Base-by-base conservation (phyloP, 2,113 vertebrate species). In the Phyllopteryx taeniolatus region DNA sequence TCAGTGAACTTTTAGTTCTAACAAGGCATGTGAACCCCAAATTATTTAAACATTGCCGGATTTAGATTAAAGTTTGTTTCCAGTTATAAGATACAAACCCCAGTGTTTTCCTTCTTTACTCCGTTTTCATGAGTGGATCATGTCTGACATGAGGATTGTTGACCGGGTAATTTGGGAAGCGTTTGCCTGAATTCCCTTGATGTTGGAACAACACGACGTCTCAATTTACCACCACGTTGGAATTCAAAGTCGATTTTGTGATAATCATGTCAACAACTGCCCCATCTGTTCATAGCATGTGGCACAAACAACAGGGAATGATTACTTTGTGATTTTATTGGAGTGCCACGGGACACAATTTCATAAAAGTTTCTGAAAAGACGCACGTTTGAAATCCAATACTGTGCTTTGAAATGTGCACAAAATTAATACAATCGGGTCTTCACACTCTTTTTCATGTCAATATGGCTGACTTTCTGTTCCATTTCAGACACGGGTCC, bases 131-230 rank as follows among this genome's bases (percentile, higher is more conserved):
- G 67, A 77, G 33, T 73, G 27, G 56, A 67, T 86, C 68, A 66
- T 76, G 80, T 82, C 67, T 82, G 76, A 88, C 83, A 78, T 49
- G 35, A 19, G 17, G 19, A 35, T 72, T 75, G 75, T 85, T 77
- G 78, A 78, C 79, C 35, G 62, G 72, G 70, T 17, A 74, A 70
- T 46, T 70, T 70, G 68, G 72, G 81, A 68, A 75, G 65, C 49
- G 70, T 73, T 84, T 77, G 65, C 77, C 76, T 73, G 70, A 81
- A 82, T 83, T 86, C 83, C 61, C 64, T 60, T 75, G 46, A 75
- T 79, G 65, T 78, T 62, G 39, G 72, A 76, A 70, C 75, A 78
- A 62, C 27, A 51, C 13, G 43, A 33, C 43, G 43, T 33, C 22
- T 67, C 33, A 69, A 35, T 76, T 79, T 74, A 77, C 70, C 66